Base-by-base conservation (phyloP, 2,113 vertebrate species). In the Zosterops hypoxanthus region DNA sequence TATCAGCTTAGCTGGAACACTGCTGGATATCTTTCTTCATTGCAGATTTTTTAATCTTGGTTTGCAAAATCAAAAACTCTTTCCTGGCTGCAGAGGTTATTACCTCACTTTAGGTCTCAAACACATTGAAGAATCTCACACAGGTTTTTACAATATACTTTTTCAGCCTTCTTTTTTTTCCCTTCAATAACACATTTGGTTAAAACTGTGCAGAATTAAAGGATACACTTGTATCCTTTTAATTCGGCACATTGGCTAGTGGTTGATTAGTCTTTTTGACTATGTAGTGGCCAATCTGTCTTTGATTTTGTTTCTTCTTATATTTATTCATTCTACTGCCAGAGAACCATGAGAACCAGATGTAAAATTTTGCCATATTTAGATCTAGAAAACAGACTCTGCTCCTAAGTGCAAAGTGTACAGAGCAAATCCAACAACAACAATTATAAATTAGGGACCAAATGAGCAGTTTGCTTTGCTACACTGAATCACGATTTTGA, bases 31-130 rank as follows among this genome's bases (percentile, higher is more conserved):
- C 71, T 90, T 77, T 88, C 73, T 72, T 83, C 53, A 61, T n/a
- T 85, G 69, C 57, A 85, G 64, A 63, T 56, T 82, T 90, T 95
- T 65, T 56, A 95, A 86, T 95, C 82, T 85, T 86, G 36, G 49
- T 49, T 93, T 78, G 52, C 53, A 81, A 83, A 95, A 80, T 79
- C 75, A 88, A 66, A 72, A 94, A 57, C 29, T 57, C 36, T 93
- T 92, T 85, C 49, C 71, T 24, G 56, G 39, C 80, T 92, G 26
- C n/a, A 86, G 22, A 89, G 53, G 82, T 86, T 81, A 88, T 94
- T 95, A 76, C 73, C 47, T 86, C 61, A 57, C 50, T 90, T 77
- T 63, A 64, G 24, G 26, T 77, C 31, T 75, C 49, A 92, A 57
- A 77, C 79, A 75, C 50, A 21, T 42, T 78, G 26, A 84, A 92